A percentile compares a stretch with the other conserved stretches of the same genome.
phyloP scores from a whole-genome alignment of 2,888 invertebrate genomes.

The Epinotia ramella region DNA sequence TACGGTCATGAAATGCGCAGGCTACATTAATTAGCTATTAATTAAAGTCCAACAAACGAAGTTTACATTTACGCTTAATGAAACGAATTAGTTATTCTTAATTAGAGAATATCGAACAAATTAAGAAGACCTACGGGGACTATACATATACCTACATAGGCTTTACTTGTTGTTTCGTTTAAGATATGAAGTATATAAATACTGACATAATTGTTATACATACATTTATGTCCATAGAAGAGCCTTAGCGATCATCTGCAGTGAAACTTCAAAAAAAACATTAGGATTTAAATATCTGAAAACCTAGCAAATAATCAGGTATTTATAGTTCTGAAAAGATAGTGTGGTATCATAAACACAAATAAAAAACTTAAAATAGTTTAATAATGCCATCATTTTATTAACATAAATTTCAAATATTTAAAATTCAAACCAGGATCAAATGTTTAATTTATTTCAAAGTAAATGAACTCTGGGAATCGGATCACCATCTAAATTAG shows the following conservation, averaged over 20 bases:
- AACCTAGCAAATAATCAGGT: too few relatives aligned
- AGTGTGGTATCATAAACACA: too few relatives aligned
- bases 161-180: not conserved
- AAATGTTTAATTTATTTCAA: not conserved
- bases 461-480: not conserved
- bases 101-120: not conserved
- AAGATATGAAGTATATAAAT: too few relatives aligned
- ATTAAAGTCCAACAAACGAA: slow-evolving; percentile 10
- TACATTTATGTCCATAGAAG: too few relatives aligned
- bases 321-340: too few relatives aligned
- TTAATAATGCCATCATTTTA: too few relatives aligned
- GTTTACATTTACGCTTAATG: slow-evolving; percentile 13
- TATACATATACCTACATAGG: not conserved
- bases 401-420: too few relatives aligned
- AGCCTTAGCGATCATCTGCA: too few relatives aligned
- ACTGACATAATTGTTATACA: too few relatives aligned
- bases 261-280: too few relatives aligned
- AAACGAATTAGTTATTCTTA: slow-evolving; percentile 12
- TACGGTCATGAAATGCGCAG: not conserved
- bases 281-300: too few relatives aligned
- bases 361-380: too few relatives aligned
- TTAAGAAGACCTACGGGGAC: not conserved
- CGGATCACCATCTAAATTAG: not conserved
- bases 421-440: not conserved
- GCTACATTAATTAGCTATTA: slow-evolving; percentile 3